A percentile compares a stretch with the other conserved stretches of the same genome.
These are phyloP conservation scores for Microchrysa polita DNA, from an alignment of 2,888 invertebrate species.

Conservation along the genomic window DNA sequence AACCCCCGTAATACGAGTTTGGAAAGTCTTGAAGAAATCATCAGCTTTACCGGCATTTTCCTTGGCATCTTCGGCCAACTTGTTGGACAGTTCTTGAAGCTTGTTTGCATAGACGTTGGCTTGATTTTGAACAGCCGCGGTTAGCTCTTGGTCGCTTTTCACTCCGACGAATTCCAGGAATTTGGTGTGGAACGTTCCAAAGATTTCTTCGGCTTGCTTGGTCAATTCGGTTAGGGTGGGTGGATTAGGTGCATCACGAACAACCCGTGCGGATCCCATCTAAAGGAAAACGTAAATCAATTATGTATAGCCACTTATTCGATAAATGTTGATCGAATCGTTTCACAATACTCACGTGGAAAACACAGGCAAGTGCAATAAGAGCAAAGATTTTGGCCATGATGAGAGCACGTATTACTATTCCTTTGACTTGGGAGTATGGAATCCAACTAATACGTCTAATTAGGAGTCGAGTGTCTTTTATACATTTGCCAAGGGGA, in stretches of 20 bases:
- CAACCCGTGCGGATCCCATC: slow-evolving; percentile 39
- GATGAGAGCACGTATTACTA: not conserved
- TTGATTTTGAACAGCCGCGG: slow-evolving; percentile 31
- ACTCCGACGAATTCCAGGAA: slow-evolving; percentile 47
- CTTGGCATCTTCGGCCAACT: slow-evolving; percentile 43
- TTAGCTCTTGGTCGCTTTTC: slow-evolving; percentile 43
- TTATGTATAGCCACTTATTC: no score
- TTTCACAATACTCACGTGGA: slow-evolving; percentile 18
- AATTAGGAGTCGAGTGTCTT: not conserved
- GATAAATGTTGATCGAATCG: not conserved
- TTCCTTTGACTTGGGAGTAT: not conserved
- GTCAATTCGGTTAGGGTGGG: slow-evolving; percentile 32
- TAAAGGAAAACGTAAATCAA: slow-evolving; percentile 4
- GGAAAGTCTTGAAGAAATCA: slow-evolving; percentile 35
- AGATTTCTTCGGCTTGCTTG: slow-evolving; percentile 46
- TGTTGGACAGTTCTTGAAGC: slow-evolving; percentile 38
- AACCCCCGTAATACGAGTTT: slow-evolving; percentile 21
- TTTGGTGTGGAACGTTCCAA: slow-evolving; percentile 42
- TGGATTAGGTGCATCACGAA: slow-evolving; percentile 40
- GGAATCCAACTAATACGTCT: not conserved
- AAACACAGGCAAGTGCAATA: not conserved
- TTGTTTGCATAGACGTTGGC: slow-evolving; percentile 45
- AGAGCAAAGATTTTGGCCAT: slow-evolving; percentile 26
- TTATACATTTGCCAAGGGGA: not conserved
- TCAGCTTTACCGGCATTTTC: slow-evolving; percentile 44